Conservation (phyloP, 2,113 vertebrate species). For the Anoplopoma fimbria region DNA sequence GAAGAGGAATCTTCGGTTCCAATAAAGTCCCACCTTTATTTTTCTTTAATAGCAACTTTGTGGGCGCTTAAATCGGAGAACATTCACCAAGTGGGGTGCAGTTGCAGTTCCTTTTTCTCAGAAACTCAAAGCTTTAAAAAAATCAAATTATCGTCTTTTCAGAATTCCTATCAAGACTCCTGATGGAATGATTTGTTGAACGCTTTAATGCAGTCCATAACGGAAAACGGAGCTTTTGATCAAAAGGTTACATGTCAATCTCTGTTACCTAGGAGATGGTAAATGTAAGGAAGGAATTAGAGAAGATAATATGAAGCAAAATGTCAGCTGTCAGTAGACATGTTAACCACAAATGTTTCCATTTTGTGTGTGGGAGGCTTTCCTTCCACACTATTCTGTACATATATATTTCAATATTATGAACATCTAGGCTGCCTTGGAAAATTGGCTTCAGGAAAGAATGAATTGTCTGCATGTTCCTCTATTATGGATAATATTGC, state of each 20-base stretch:
- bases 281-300: conserved; percentile 28
- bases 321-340: conserved; percentile 43
- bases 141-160: background rate
- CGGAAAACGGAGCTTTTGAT: background rate
- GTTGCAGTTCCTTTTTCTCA: background rate
- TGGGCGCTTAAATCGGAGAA: background rate
- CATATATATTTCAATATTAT: background rate
- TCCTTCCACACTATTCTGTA: background rate
- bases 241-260: conserved; percentile 13
- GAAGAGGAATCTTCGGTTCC: background rate
- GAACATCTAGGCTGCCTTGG: too few relatives aligned
- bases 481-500: background rate
- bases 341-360: conserved; percentile 6
- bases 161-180: background rate
- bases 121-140: background rate
- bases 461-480: background rate
- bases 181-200: background rate
- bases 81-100: background rate
- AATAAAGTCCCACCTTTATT: too few relatives aligned
- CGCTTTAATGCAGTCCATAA: background rate
- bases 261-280: conserved; percentile 34
- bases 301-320: conserved; percentile 27
- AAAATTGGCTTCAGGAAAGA: background rate
- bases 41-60: background rate
- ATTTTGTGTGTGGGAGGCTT: background rate